Evolutionary conservation across 2,888 invertebrate genomes (phyloP).

Genomic region (Limnephilus auricula): DNA sequence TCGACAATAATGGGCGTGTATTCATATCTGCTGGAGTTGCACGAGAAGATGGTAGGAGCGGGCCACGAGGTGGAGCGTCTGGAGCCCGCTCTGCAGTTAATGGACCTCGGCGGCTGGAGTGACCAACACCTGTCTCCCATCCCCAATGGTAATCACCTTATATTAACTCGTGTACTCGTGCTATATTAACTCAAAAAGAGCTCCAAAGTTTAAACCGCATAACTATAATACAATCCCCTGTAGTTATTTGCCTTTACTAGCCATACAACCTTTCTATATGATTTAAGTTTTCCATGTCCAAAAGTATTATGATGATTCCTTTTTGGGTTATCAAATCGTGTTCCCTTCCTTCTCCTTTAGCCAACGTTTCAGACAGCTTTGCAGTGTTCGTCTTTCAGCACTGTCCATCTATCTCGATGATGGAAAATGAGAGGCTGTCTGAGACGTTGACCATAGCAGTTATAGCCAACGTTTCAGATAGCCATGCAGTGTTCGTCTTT

Average conservation of each 20-base stretch:
- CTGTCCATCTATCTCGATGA: too few species aligned
- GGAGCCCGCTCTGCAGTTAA: constrained; percentile 4
- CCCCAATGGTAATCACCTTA: neutral
- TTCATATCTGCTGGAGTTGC: neutral
- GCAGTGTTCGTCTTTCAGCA: too few species aligned
- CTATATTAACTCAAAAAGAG: neutral
- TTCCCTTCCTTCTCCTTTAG: too few species aligned
- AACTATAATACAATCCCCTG: neutral
- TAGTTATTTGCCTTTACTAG: neutral
- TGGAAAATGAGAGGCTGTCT: too few species aligned
- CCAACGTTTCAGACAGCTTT: too few species aligned
- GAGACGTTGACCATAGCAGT: too few species aligned
- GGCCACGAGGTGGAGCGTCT: constrained; percentile 5
- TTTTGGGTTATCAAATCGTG: too few species aligned
- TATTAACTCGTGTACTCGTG: neutral
- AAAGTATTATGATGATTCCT: neutral
- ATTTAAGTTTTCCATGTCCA: neutral
- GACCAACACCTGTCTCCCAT: neutral
- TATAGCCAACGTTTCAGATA: too few species aligned
- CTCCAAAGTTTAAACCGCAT: neutral
- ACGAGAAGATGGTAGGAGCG: neutral
- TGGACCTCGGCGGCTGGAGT: constrained; percentile 11
- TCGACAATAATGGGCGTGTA: constrained; percentile 12
- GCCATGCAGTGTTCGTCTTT: too few species aligned
- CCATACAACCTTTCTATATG: neutral